Conservation (phyloP, 2,113 vertebrate species). For the Naja naja region DNA sequence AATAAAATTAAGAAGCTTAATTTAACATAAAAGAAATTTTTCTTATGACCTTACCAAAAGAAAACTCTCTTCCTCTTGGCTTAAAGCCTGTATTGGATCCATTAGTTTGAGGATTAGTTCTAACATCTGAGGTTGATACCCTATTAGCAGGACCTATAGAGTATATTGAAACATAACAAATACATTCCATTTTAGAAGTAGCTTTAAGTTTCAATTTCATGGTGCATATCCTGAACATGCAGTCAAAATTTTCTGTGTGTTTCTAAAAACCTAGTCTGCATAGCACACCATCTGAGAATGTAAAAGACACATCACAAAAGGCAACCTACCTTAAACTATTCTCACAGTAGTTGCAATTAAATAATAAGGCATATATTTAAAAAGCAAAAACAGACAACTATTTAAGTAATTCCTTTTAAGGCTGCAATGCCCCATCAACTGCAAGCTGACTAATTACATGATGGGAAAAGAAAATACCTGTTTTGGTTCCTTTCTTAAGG, state of each 20-base stretch:
- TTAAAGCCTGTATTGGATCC: conserved; percentile 60
- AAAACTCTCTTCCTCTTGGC: conserved; percentile 73
- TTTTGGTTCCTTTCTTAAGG: not conserved
- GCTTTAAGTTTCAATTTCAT: not conserved
- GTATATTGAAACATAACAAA: not conserved
- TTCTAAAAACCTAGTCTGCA: not conserved
- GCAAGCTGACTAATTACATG: not conserved
- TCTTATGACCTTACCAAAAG: conserved; percentile 69
- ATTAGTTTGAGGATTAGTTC: conserved; percentile 64
- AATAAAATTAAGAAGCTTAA: not conserved
- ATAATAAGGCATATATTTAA: not conserved
- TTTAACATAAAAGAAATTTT: not conserved
- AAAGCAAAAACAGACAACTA: not conserved
- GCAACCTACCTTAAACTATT: not conserved
- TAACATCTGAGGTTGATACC: conserved; percentile 44
- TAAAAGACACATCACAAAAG: not conserved
- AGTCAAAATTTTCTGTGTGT: not conserved
- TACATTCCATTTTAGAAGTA: not conserved
- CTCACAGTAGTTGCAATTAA: not conserved
- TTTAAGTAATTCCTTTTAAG: not conserved
- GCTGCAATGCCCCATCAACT: not conserved
- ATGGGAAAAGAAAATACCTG: not conserved
- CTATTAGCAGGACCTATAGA: conserved; percentile 64
- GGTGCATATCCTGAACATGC: not conserved
- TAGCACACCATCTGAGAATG: not conserved